Evolutionary conservation across 2,113 vertebrate species (phyloP).

Genomic region (Lampris megalopsis): DNA sequence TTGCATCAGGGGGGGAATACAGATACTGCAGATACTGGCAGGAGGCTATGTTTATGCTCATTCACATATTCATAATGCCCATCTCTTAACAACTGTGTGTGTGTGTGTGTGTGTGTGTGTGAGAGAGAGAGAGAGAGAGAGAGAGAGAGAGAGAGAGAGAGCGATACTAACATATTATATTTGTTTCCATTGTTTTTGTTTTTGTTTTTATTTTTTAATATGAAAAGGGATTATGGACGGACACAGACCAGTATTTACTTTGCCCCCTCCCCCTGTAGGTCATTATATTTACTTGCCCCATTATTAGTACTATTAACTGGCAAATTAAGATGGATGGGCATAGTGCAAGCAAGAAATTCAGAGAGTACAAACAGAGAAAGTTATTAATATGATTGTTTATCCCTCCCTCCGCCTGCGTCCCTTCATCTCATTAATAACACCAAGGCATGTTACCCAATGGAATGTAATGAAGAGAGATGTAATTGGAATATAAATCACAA

Average conservation of each 20-base stretch:
- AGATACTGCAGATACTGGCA: not conserved
- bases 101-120: no score
- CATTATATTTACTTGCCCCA: slow-evolving; percentile 34
- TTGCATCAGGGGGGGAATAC: not conserved
- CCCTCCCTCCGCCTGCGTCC: slow-evolving; percentile 32
- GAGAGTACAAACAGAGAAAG: slow-evolving; percentile 62
- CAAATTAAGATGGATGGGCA: slow-evolving; percentile 51
- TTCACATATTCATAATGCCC: not conserved
- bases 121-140: not conserved
- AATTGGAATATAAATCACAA: slow-evolving; percentile 58
- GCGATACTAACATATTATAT: not conserved
- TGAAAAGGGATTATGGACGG: not conserved
- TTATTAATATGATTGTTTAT: slow-evolving; percentile 71
- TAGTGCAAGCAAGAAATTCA: slow-evolving; percentile 60
- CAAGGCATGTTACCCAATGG: slow-evolving; percentile 51
- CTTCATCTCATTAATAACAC: slow-evolving; percentile 68
- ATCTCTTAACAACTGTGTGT: no score
- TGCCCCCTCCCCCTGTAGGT: not conserved
- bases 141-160: not conserved
- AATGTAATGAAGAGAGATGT: slow-evolving; percentile 55
- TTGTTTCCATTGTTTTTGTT: not conserved
- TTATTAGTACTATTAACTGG: slow-evolving; percentile 45
- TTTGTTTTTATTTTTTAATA: not conserved
- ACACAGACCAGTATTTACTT: slow-evolving; percentile 5
- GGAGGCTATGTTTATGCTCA: not conserved